Conservation (phyloP, 2,888 invertebrate genomes). For the Germaria angustata region DNA sequence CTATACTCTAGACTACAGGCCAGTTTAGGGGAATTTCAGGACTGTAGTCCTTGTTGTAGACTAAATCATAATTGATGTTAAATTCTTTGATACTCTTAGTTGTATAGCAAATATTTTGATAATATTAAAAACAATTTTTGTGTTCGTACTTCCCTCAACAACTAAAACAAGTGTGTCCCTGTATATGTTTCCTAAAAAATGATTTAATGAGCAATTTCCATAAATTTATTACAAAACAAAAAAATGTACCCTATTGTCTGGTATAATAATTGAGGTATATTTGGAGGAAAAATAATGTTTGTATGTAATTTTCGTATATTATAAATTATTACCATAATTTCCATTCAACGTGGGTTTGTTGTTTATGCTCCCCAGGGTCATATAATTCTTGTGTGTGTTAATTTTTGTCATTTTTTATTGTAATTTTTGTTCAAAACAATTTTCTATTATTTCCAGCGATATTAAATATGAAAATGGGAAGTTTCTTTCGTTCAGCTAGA, state of each 20-base stretch:
- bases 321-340: conserved; percentile 62
- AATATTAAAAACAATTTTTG: not conserved
- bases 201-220: not conserved
- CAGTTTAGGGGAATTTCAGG: too few relatives aligned
- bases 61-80: not conserved
- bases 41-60: not conserved
- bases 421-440: not conserved
- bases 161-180: not conserved
- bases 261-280: conserved; percentile 6
- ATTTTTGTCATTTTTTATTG: conserved; percentile 4
- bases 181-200: not conserved
- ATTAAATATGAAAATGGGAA: not conserved
- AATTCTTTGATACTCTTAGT: not conserved
- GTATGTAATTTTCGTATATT: conserved; percentile 27
- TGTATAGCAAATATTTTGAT: not conserved
- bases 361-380: conserved; percentile 44
- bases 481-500: not conserved
- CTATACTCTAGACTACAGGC: not conserved
- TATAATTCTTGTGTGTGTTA: conserved; percentile 57
- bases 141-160: not conserved
- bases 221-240: not conserved
- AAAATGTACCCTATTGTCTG: conserved; percentile 27
- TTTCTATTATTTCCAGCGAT: too few relatives aligned
- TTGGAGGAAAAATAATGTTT: not conserved
- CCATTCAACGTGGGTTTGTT: conserved; percentile 49